Conservation (phyloP, 2,797 vertebrate genomes). For the Diceros bicornis region DNA sequence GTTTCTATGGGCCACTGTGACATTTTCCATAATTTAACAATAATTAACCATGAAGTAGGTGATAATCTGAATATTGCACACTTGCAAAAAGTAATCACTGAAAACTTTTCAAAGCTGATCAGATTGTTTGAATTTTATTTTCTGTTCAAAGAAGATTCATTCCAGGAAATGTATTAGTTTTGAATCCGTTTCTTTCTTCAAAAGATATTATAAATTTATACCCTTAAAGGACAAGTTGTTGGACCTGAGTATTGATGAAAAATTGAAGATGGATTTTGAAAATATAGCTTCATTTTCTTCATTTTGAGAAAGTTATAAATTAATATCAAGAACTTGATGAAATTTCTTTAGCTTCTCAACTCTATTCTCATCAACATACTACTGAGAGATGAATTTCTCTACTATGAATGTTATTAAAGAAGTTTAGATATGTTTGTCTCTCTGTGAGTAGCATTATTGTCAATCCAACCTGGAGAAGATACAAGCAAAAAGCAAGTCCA, state of each 20-base stretch:
- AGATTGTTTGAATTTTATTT: conserved; percentile 20
- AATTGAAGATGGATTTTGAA: neutral
- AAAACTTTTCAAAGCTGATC: conserved; percentile 25
- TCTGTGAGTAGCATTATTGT: neutral
- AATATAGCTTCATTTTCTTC: neutral
- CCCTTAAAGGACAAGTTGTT: conserved; percentile 5
- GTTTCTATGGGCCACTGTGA: neutral
- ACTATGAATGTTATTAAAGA: neutral
- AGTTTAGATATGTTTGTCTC: neutral
- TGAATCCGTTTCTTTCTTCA: conserved; percentile 30
- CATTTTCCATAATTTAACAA: neutral
- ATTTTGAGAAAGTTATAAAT: neutral
- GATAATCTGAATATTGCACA: neutral
- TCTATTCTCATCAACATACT: neutral
- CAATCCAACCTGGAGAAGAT: neutral
- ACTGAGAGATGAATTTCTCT: neutral
- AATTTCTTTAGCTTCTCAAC: neutral
- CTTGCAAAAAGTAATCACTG: neutral
- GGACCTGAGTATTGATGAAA: neutral
- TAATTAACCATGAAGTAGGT: neutral
- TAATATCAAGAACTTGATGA: neutral
- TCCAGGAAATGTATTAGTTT: conserved; percentile 10
- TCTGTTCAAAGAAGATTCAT: neutral
- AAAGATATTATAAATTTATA: neutral
- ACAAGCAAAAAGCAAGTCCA: neutral